These are phyloP conservation scores for Netelia melanura DNA, from an alignment of 2,888 invertebrate genomes.

Conservation along the genomic window DNA sequence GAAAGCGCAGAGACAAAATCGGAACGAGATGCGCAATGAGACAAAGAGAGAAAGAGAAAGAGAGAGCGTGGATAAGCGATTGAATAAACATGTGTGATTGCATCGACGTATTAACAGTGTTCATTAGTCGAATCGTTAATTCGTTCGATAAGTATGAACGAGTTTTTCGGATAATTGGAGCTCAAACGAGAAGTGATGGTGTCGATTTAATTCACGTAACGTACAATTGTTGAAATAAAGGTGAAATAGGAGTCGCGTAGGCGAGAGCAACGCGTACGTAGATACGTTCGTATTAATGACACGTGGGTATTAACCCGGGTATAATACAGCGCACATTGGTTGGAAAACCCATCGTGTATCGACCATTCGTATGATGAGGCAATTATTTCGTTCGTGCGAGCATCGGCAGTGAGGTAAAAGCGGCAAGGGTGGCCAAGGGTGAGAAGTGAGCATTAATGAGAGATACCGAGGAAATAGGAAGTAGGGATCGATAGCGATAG, in stretches of 20 bases:
- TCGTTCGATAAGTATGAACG: conserved; percentile 47
- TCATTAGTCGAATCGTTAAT: conserved; percentile 38
- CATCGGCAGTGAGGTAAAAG: conserved; percentile 23
- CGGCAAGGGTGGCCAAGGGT: background rate
- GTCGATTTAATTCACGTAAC: conserved; percentile 6
- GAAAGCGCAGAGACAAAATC: background rate
- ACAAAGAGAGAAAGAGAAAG: background rate
- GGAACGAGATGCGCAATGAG: background rate
- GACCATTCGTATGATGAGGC: conserved; percentile 52
- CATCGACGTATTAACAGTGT: conserved; percentile 1
- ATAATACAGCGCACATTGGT: conserved; percentile 11
- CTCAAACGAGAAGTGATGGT: conserved; percentile 19
- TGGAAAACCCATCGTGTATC: conserved; percentile 29
- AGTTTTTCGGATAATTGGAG: conserved; percentile 45
- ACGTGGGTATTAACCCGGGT: conserved; percentile 31
- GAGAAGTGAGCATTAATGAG: conserved; percentile 52
- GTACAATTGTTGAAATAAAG: conserved; percentile 19
- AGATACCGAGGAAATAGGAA: background rate
- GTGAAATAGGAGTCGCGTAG: background rate
- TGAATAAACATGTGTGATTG: conserved; percentile 2
- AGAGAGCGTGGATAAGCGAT: background rate
- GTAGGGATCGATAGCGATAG: conserved; percentile 29
- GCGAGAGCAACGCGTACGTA: background rate
- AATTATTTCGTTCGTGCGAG: conserved; percentile 50
- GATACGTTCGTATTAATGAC: conserved; percentile 16